Evolutionary conservation across 30 jellyfish, hydroid and myxozoan genomes (phyloP).

Genomic region (Turritopsis rubra): DNA sequence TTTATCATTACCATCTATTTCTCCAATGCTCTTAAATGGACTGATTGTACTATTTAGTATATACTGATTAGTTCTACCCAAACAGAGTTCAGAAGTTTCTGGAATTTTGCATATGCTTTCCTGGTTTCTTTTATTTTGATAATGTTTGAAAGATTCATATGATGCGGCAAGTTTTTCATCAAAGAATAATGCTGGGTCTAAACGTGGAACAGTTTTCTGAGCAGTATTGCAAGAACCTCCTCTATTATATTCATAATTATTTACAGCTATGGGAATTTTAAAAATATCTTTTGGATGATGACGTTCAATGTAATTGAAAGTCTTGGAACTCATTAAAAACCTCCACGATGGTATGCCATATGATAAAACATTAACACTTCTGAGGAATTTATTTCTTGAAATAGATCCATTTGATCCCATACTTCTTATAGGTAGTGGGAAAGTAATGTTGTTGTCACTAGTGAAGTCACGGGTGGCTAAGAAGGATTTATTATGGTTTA

Average conservation of each 20-base stretch:
- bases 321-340: not conserved
- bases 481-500: not conserved
- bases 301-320: slow-evolving; percentile 1
- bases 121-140: not conserved
- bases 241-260: not conserved
- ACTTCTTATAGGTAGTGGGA: not conserved
- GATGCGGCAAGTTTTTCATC: slow-evolving; percentile 3
- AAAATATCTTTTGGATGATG: slow-evolving; percentile 6
- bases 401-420: not conserved
- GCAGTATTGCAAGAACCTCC: not conserved
- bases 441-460: not conserved
- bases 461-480: not conserved
- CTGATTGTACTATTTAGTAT: too few relatives aligned
- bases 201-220: not conserved
- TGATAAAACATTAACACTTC: slow-evolving; percentile 9
- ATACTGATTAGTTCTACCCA: not conserved
- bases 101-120: not conserved
- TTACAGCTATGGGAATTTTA: not conserved
- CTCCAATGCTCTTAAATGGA: not conserved
- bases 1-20: not conserved
- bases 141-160: not conserved
- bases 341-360: slow-evolving; percentile 21
- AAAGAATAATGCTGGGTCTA: slow-evolving; percentile 11
- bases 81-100: not conserved
- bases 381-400: not conserved